Conservation (phyloP, 2,888 invertebrate species). For the Cataglyphis rosenhaueri region DNA sequence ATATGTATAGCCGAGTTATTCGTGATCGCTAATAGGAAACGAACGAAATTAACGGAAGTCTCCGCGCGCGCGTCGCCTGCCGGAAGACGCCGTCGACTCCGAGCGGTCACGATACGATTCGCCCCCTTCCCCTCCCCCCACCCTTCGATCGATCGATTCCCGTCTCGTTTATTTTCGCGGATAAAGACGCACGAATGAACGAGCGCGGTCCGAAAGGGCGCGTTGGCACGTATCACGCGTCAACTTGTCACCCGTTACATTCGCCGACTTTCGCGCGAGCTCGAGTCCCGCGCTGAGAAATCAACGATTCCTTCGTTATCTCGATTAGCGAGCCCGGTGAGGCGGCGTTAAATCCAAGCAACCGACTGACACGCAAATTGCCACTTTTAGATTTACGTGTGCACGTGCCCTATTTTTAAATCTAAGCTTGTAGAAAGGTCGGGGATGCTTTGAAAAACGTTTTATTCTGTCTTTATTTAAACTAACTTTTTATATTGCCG, state of each 20-base stretch:
- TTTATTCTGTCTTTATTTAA: not conserved
- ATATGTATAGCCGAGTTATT: slow-evolving; percentile 66
- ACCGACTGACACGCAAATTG: slow-evolving; percentile 38
- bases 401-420: slow-evolving; percentile 19
- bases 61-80: slow-evolving; percentile 73
- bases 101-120: slow-evolving; percentile 68
- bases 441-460: slow-evolving; percentile 15
- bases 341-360: slow-evolving; percentile 4
- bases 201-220: slow-evolving; percentile 36
- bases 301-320: slow-evolving; percentile 43
- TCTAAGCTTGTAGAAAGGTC: not conserved
- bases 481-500: not conserved
- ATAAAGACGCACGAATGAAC: slow-evolving; percentile 72
- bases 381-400: slow-evolving; percentile 31
- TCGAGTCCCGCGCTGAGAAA: not conserved
- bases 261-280: not conserved
- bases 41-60: slow-evolving; percentile 79
- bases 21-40: slow-evolving; percentile 79
- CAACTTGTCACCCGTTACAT: slow-evolving; percentile 70
- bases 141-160: slow-evolving; percentile 60
- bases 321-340: slow-evolving; percentile 19
- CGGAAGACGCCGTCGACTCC: slow-evolving; percentile 72
- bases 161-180: slow-evolving; percentile 47
- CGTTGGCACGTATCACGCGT: slow-evolving; percentile 71
- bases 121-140: not conserved